Evolutionary conservation across 2,113 vertebrate species (phyloP).

Genomic region (Oryzias woworae): DNA sequence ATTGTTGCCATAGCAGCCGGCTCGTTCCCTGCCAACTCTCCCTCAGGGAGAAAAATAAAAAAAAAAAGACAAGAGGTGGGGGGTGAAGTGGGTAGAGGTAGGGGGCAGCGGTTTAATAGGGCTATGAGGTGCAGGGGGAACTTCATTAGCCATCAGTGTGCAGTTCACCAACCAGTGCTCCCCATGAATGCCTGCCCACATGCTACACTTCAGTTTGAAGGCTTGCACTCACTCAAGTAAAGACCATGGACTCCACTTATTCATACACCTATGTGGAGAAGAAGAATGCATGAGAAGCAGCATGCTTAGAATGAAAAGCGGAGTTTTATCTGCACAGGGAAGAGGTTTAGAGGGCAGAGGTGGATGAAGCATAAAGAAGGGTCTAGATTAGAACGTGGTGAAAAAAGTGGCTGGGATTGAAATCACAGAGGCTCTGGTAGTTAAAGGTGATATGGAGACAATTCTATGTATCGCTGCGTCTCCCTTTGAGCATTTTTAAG

Average conservation of each 20-base stretch:
- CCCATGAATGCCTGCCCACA: constrained; percentile 56
- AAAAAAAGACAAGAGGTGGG: constrained; percentile 66
- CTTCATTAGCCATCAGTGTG: constrained; percentile 69
- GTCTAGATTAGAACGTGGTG: constrained; percentile 16
- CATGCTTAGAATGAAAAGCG: constrained; percentile 63
- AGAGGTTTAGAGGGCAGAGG: constrained; percentile 46
- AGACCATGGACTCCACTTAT: constrained; percentile 53
- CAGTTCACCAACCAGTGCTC: constrained; percentile 46
- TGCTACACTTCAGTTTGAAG: constrained; percentile 55
- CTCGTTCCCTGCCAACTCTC: constrained; percentile 78
- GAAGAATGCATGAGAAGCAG: constrained; percentile 48
- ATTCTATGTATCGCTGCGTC: constrained; percentile 11
- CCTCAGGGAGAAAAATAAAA: constrained; percentile 71
- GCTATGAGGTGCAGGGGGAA: constrained; percentile 67
- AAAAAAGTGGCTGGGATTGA: constrained; percentile 32
- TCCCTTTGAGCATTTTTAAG: constrained; percentile 40
- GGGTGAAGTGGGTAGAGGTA: constrained; percentile 72
- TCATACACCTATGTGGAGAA: constrained; percentile 54
- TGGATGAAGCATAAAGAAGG: constrained; percentile 53
- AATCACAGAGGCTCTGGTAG: constrained; percentile 32
- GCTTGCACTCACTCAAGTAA: constrained; percentile 63
- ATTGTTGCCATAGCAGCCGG: constrained; percentile 84
- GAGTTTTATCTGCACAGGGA: constrained; percentile 29
- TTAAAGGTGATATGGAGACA: constrained; percentile 40
- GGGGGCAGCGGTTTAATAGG: constrained; percentile 72